Evolutionary conservation across 1,140 invertebrate genomes (phyloP), one percentile per base, ranked within the genome.

Genomic region (Dufourea novaeangliae): DNA sequence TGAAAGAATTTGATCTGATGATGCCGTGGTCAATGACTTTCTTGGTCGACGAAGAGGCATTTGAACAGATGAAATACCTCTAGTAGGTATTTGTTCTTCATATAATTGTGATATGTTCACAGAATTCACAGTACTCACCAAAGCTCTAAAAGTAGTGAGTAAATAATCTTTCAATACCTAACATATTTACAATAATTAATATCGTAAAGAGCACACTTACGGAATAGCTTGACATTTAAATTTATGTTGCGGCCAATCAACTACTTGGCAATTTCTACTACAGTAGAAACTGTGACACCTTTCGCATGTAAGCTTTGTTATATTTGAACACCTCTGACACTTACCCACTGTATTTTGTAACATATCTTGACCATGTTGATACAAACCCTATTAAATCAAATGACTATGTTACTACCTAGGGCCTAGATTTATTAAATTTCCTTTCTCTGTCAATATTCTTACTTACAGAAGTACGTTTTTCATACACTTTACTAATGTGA

Each of bases 261-360:
- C 14, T 2, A 67, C 14, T 82, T 91, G 91, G 59, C 92, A 92
- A 0, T 8, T 6, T 66, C 56, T 75, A 37, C 76, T 87, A 44
- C 92, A 92, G 61, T 92, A 92, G 70, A 80, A 90, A 2, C 62
- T 79, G 4, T 20, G 32, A 56, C 91, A 92, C n/a, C 57, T 84
- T 11, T 80, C 52, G 57, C 92, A 92, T 8, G 50, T 71, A 17
- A 79, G 83, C 20, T 71, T 83, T 10, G 89, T 86, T 7, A 79
- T 63, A 7, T 57, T 68, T 0, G n/a, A 56, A 68, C 92, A 92
- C 52, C 32, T 27, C 14, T 79, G 8, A n/a, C 92, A 92, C 27
- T 57, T 77, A 8, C 85, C 83, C 52, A 82, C n/a, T 14, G 73
- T 59, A 54, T 72, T 44, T 34, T 82, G 17, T 2, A 87, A 12